phyloP scores from a whole-genome alignment of 2,888 invertebrate genomes.

The Xestia rhomboidea region DNA sequence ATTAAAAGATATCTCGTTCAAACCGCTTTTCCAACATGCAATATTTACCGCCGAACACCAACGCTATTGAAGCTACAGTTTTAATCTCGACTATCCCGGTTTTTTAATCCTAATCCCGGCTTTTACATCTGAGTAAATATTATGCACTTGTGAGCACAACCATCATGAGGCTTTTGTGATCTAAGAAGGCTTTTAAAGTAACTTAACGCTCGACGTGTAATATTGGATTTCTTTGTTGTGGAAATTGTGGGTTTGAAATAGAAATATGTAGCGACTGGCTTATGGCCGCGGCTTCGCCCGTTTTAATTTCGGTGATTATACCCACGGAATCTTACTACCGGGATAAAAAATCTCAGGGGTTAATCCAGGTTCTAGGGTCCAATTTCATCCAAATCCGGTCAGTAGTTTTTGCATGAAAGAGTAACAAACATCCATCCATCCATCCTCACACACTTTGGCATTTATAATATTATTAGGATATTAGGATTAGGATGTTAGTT shows the following conservation, averaged over 20 bases:
- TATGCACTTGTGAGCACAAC: constrained; percentile 41
- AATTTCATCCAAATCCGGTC: too few relatives aligned
- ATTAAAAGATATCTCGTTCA: background rate
- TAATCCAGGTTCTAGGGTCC: too few relatives aligned
- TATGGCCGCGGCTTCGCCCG: too few relatives aligned
- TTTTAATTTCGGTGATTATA: too few relatives aligned
- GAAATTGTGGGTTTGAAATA: background rate
- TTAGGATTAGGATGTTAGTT: too few relatives aligned
- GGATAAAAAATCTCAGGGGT: too few relatives aligned
- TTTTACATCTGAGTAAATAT: constrained; percentile 30
- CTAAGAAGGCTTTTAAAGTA: constrained; percentile 47
- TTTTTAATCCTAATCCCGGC: constrained; percentile 35
- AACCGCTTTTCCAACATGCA: constrained; percentile 13
- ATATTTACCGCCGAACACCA: constrained; percentile 8
- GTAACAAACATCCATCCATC: too few relatives aligned
- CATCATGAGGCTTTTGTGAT: constrained; percentile 48
- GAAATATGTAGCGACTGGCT: too few relatives aligned
- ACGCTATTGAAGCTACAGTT: constrained; percentile 20
- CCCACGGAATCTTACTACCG: too few relatives aligned
- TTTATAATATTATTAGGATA: too few relatives aligned
- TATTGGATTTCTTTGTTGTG: constrained; percentile 30
- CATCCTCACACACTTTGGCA: too few relatives aligned
- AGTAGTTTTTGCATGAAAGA: too few relatives aligned
- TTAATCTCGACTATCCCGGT: constrained; percentile 11
- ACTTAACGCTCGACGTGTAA: constrained; percentile 21